Base-by-base conservation (phyloP, 1,140 invertebrate species). In the Luehdorfia chinensis region DNA sequence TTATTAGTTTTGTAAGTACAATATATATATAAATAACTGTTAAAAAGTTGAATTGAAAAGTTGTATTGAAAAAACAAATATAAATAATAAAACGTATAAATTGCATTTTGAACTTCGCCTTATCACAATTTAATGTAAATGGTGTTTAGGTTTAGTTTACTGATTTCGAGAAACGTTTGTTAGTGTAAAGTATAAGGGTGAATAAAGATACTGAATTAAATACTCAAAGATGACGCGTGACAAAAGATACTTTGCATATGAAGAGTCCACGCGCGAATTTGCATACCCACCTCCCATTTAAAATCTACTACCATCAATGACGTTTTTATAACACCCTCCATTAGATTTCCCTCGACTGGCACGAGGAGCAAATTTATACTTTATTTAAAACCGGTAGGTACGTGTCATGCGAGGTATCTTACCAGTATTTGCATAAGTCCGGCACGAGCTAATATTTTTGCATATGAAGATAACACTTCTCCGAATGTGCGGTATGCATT, bases 381-480 rank as follows among this genome's bases (percentile, higher is more conserved):
- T 48, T 55, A 60, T 62, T 61, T 59, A 60, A 60, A 47, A 49
- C 27, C 39, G 51, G 9, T 46, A 52, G 49, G 65, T 66, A 68
- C 66, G 67, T 65, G 74, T 61, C 69, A 67, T 63, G 65, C 59
- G 60, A 73, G 58, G 66, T 61, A 65, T 62, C 47, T 39, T 48
- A 62, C 55, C 16, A 31, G 23, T 43, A 80, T 84, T 86, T 78
- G 67, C 81, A 86, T 86, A 83, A 70, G 73, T 81, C 72, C 64
- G 59, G 74, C 81, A 81, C 81, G 75, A 78, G 68, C 75, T 67
- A 69, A 83, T 75, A 75, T 80, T 80, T 77, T 84, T 85, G 75
- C 79, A 85, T 85, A 81, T 76, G 70, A 69, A 74, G 72, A 81
- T 81, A 79, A 68, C 64, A 59, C 51, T 77, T 75, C 71, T 74